A percentile compares a stretch with the other conserved stretches of the same genome.
These are phyloP conservation scores for Habroteleia sp. DNA, from an alignment of 2,888 invertebrate genomes.

Conservation along the genomic window DNA sequence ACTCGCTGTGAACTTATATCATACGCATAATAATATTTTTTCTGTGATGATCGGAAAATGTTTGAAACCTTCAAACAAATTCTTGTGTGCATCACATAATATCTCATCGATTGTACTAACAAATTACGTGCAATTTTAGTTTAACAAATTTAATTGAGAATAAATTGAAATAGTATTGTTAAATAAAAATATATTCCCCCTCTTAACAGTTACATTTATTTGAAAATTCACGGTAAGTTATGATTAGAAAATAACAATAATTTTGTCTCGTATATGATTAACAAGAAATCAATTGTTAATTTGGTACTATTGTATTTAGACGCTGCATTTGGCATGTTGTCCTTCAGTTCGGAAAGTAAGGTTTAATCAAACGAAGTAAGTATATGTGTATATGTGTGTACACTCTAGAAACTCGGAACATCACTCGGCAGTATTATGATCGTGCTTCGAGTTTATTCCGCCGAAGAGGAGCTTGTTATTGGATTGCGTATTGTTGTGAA, in stretches of 20 bases:
- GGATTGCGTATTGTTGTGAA: constrained; percentile 63
- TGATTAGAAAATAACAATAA: neutral
- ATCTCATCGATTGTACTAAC: no score
- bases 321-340: constrained; percentile 36
- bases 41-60: no score
- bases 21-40: no score
- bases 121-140: no score
- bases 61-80: no score
- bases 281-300: constrained; percentile 5
- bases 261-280: neutral
- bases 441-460: constrained; percentile 42
- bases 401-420: constrained; percentile 50
- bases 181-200: no score
- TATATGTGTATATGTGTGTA: constrained; percentile 25
- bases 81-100: no score
- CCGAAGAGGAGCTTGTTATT: constrained; percentile 55
- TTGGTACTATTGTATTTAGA: constrained; percentile 9
- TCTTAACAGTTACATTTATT: no score
- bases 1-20: no score
- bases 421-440: constrained; percentile 55
- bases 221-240: no score
- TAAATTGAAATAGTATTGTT: no score
- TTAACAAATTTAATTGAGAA: no score
- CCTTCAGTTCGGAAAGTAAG: constrained; percentile 30
- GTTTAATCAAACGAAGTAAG: constrained; percentile 25